Conservation (phyloP, 2,797 vertebrate species). For the Malacoraja senta region DNA sequence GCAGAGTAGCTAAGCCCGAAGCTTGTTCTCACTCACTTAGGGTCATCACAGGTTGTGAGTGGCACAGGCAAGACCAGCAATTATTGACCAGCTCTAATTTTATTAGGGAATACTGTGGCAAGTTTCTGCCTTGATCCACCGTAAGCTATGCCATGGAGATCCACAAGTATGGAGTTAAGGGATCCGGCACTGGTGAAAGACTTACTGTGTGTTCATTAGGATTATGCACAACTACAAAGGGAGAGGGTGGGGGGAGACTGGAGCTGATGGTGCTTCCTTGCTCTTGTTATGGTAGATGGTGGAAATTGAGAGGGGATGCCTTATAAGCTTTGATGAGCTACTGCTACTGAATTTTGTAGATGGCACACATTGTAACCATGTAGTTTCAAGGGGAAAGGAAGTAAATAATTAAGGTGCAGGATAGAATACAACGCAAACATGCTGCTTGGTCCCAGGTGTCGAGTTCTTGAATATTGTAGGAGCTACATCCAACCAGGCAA, state of each 20-base stretch:
- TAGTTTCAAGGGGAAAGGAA: too few relatives aligned
- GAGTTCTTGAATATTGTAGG: background rate
- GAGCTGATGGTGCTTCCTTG: background rate
- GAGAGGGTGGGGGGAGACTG: too few relatives aligned
- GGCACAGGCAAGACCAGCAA: background rate
- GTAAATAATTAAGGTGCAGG: background rate
- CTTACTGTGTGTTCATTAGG: too few relatives aligned
- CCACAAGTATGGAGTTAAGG: background rate
- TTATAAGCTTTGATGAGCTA: background rate
- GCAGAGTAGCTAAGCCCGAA: background rate
- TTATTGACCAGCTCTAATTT: background rate
- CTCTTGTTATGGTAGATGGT: background rate
- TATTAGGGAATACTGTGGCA: background rate
- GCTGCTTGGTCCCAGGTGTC: background rate
- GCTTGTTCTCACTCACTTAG: background rate
- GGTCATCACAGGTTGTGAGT: background rate
- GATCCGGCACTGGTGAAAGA: background rate
- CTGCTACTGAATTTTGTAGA: background rate
- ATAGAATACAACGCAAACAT: too few relatives aligned
- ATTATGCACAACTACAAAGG: background rate
- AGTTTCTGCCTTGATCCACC: background rate
- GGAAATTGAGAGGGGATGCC: background rate
- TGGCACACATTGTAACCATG: background rate
- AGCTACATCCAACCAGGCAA: background rate
- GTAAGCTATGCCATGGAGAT: too few relatives aligned